Evolutionary conservation across 2,888 invertebrate genomes (phyloP).

Genomic region (Latheticus oryzae): DNA sequence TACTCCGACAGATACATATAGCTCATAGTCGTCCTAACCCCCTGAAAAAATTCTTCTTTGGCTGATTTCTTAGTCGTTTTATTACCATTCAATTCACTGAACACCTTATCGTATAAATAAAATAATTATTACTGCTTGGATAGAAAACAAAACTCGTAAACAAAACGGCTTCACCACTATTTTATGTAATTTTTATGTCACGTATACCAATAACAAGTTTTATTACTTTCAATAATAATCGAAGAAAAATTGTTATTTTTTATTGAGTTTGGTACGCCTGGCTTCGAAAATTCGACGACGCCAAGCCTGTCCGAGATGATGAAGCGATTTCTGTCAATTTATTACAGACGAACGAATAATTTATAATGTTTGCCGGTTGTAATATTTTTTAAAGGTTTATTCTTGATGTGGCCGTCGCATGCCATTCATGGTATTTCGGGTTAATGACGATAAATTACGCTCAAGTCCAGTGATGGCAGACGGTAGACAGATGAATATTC

Average conservation of each 20-base stretch:
- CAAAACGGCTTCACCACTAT: constrained; percentile 46
- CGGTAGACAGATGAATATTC: constrained; percentile 15
- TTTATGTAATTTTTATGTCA: constrained; percentile 51
- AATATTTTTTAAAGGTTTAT: constrained; percentile 41
- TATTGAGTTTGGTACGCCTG: constrained; percentile 15
- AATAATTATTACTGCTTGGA: constrained; percentile 47
- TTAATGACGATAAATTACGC: constrained; percentile 31
- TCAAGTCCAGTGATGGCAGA: constrained; percentile 10
- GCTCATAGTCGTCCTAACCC: constrained; percentile 46
- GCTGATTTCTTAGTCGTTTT: constrained; percentile 13
- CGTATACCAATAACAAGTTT: constrained; percentile 46
- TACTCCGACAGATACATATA: constrained; percentile 55
- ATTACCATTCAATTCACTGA: constrained; percentile 10
- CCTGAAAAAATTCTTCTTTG: constrained; percentile 21
- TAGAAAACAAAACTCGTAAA: constrained; percentile 49
- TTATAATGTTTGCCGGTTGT: constrained; percentile 37
- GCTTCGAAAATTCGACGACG: constrained; percentile 43
- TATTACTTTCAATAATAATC: constrained; percentile 35
- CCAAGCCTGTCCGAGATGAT: constrained; percentile 46
- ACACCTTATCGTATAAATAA: constrained; percentile 45
- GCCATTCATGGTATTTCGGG: constrained; percentile 24
- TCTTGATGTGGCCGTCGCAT: constrained; percentile 35
- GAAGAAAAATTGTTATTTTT: constrained; percentile 21
- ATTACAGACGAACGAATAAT: constrained; percentile 42
- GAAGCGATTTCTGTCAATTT: constrained; percentile 45